These are phyloP conservation scores for Mesocentrotus franciscanus DNA, from an alignment of 53 echinoderm and acorn worm genomes.

Conservation along the genomic window DNA sequence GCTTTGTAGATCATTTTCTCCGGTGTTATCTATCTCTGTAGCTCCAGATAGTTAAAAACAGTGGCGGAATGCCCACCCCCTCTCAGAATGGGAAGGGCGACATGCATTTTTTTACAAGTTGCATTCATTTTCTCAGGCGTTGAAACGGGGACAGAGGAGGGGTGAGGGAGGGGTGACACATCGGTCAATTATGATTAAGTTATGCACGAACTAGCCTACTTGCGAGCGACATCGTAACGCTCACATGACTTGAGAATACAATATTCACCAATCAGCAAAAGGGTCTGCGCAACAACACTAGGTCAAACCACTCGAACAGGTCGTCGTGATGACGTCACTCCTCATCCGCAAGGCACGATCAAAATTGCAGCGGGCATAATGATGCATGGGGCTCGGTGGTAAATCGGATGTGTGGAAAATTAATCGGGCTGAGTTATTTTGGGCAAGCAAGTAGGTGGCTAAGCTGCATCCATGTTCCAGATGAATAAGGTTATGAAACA, in stretches of 20 bases:
- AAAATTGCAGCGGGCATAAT: constrained; percentile 40
- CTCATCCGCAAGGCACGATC: constrained; percentile 47
- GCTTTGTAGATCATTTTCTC: too few relatives aligned
- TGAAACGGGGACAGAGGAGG: too few relatives aligned
- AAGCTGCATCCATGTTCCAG: background rate
- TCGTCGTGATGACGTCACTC: constrained; percentile 56
- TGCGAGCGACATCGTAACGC: too few relatives aligned
- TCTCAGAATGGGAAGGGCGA: too few relatives aligned
- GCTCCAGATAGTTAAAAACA: too few relatives aligned
- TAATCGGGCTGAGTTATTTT: constrained; percentile 51
- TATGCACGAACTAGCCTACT: too few relatives aligned
- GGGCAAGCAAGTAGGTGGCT: background rate
- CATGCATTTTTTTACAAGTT: too few relatives aligned
- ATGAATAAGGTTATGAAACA: background rate
- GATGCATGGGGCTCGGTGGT: constrained; percentile 1
- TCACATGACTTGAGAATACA: background rate
- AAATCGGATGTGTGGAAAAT: constrained; percentile 61
- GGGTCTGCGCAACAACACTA: constrained; percentile 6
- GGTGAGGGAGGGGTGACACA: too few relatives aligned
- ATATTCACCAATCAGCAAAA: background rate
- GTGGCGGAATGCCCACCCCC: too few relatives aligned
- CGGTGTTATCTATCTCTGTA: too few relatives aligned
- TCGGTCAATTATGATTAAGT: too few relatives aligned
- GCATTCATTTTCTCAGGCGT: too few relatives aligned
- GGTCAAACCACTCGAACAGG: constrained; percentile 29